Conservation (phyloP, 2,888 invertebrate genomes). For the Metacarcinus magister region DNA sequence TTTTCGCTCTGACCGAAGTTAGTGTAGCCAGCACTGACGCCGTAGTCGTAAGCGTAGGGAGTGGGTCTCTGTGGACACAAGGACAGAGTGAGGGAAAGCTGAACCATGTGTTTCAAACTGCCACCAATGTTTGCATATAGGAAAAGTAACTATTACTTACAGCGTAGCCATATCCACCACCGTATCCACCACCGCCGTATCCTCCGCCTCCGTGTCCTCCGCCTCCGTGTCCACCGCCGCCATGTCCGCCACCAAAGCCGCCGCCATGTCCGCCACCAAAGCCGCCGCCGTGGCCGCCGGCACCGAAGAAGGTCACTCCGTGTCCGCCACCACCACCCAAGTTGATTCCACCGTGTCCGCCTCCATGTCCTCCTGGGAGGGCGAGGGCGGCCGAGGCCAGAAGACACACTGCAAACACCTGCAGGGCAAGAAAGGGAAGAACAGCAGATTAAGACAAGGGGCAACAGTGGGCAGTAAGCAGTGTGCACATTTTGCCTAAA, state of each 20-base stretch:
- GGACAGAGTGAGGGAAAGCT: neutral
- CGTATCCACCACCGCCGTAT: neutral
- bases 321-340: slow-evolving; percentile 6
- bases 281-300: slow-evolving; percentile 13
- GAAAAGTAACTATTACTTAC: neutral
- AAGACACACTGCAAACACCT: slow-evolving; percentile 34
- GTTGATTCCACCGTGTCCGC: slow-evolving; percentile 35
- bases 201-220: neutral
- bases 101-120: neutral
- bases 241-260: neutral
- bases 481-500: neutral
- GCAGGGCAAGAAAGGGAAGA: neutral
- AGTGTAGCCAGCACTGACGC: neutral
- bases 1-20: slow-evolving; percentile 22
- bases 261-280: neutral
- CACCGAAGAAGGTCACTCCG: neutral
- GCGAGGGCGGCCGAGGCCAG: neutral
- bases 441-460: neutral
- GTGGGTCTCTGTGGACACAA: neutral
- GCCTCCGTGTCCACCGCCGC: neutral
- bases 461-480: neutral
- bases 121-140: neutral
- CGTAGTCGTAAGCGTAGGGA: neutral
- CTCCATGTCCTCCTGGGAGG: neutral
- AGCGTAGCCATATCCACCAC: slow-evolving; percentile 40